Evolutionary conservation across 2,797 vertebrate genomes (phyloP).

Genomic region (Diplodus sargus): DNA sequence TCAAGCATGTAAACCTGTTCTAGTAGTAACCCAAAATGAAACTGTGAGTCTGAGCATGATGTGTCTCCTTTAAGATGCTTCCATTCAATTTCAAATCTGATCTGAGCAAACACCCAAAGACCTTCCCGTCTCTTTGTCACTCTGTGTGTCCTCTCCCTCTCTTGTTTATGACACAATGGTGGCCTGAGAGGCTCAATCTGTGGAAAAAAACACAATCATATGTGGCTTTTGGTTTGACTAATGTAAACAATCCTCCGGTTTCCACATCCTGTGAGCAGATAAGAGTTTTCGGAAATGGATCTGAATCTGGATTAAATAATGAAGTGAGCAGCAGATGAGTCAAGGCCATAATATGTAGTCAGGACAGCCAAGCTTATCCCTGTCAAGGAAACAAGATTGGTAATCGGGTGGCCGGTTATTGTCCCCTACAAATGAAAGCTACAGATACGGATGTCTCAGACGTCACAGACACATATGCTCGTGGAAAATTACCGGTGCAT

Average conservation of each 20-base stretch:
- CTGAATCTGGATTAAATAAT: conserved; percentile 49
- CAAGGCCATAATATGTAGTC: conserved; percentile 19
- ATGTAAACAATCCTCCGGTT: conserved; percentile 66
- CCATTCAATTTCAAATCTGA: conserved; percentile 42
- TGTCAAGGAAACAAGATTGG: conserved; percentile 31
- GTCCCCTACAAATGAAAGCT: conserved; percentile 48
- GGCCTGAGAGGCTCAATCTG: conserved; percentile 35
- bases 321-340: conserved; percentile 41
- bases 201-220: conserved; percentile 54
- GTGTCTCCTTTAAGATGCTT: conserved; percentile 12
- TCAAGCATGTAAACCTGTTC: too few relatives aligned
- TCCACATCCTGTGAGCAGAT: conserved; percentile 53
- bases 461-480: conserved; percentile 30
- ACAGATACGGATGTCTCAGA: conserved; percentile 38
- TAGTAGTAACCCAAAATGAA: too few relatives aligned
- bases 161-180: conserved; percentile 6
- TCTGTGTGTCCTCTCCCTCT: neutral
- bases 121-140: conserved; percentile 15
- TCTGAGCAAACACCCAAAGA: conserved; percentile 57
- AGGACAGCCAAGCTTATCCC: conserved; percentile 50
- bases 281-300: conserved; percentile 48
- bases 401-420: conserved; percentile 44
- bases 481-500: conserved; percentile 32
- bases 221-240: conserved; percentile 34
- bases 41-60: too few relatives aligned